These are phyloP conservation scores for Lepus americanus DNA, from an alignment of 2,113 vertebrate genomes.

Conservation along the genomic window DNA sequence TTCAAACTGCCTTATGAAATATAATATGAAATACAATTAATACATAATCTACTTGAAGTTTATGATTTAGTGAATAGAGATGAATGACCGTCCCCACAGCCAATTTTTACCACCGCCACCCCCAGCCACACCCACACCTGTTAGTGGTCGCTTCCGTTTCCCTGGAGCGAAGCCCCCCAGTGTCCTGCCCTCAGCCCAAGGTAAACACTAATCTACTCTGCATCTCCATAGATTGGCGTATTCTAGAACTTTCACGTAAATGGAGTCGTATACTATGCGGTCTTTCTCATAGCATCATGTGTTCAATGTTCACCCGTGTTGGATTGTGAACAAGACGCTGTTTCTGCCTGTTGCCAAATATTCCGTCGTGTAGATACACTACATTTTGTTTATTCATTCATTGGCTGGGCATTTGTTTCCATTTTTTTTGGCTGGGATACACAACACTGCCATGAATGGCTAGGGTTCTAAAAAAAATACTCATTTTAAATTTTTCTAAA, in stretches of 20 bases:
- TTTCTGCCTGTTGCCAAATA: background rate
- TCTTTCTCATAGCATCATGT: background rate
- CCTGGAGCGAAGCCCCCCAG: too few species aligned
- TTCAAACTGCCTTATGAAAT: conserved; percentile 21
- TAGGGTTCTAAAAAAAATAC: background rate
- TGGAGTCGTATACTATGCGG: background rate
- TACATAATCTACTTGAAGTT: background rate
- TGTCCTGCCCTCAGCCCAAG: background rate
- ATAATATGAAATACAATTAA: background rate
- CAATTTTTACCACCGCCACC: background rate
- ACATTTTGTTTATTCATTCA: background rate
- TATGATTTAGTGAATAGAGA: background rate
- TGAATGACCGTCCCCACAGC: background rate
- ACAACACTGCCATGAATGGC: background rate
- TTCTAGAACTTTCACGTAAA: background rate
- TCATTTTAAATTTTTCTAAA: background rate
- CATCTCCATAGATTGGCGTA: background rate
- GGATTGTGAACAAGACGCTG: background rate
- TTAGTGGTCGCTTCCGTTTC: background rate
- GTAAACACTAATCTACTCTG: background rate
- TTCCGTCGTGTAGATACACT: background rate
- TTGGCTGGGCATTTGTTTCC: background rate
- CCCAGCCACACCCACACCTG: fast-evolving
- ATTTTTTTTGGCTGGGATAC: background rate
- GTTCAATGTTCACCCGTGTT: background rate